Conservation (phyloP, 1,140 invertebrate genomes). For the Tachypleus tridentatus region DNA sequence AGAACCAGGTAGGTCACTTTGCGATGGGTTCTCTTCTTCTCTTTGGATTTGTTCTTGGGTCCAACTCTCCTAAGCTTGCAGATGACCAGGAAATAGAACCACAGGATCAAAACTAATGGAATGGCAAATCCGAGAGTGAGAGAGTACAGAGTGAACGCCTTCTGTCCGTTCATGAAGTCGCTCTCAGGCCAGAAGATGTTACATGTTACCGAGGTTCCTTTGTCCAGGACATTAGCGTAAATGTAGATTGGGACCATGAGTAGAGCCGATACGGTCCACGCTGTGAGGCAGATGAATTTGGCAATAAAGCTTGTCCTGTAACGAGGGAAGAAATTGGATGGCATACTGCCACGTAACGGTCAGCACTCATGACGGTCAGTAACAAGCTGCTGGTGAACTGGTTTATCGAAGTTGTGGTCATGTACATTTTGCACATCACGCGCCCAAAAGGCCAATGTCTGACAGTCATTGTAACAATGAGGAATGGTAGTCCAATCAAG, state of each 20-base stretch:
- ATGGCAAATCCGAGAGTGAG: slow-evolving; percentile 86
- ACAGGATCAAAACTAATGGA: slow-evolving; percentile 77
- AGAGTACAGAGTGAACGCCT: slow-evolving; percentile 76
- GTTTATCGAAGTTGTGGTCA: slow-evolving; percentile 87
- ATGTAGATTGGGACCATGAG: slow-evolving; percentile 84
- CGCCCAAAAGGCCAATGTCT: slow-evolving; percentile 80
- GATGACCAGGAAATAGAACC: slow-evolving; percentile 91
- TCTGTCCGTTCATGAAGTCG: slow-evolving; percentile 42
- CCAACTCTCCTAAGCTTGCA: slow-evolving; percentile 54
- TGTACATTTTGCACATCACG: slow-evolving; percentile 83
- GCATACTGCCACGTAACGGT: slow-evolving; percentile 89
- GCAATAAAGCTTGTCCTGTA: slow-evolving; percentile 77
- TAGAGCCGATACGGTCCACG: slow-evolving; percentile 67
- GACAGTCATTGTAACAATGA: slow-evolving; percentile 72
- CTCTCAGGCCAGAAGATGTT: slow-evolving; percentile 68
- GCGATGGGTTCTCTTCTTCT: slow-evolving; percentile 80
- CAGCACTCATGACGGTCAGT: slow-evolving; percentile 87
- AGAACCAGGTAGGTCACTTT: slow-evolving; percentile 90
- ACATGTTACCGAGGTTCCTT: slow-evolving; percentile 42
- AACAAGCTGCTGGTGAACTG: slow-evolving; percentile 91
- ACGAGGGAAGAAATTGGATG: slow-evolving; percentile 82
- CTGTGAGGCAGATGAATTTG: slow-evolving; percentile 63
- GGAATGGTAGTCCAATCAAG: slow-evolving; percentile 81
- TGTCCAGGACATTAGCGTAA: slow-evolving; percentile 61
- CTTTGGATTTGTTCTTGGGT: slow-evolving; percentile 54